A percentile compares a stretch with the other conserved stretches of the same genome.
Evolutionary conservation across 2,113 vertebrate species (phyloP).

Genomic region (Sinocyclocheilus maitianheensis): DNA sequence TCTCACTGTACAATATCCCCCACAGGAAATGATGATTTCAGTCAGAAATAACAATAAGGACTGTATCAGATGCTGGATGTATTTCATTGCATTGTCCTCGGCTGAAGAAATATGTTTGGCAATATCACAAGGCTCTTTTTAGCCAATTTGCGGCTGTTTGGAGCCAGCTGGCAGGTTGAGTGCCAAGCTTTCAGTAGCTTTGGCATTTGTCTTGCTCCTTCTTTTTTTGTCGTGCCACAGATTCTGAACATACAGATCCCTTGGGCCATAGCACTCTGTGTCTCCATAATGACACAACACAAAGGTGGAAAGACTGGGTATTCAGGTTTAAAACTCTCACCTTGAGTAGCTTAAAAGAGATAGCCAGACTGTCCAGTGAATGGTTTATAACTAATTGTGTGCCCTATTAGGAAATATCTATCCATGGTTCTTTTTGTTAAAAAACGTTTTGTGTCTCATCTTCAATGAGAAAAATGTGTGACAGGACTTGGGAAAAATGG

Average conservation of each 20-base stretch:
- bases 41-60: slow-evolving; percentile 45
- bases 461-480: too few species aligned
- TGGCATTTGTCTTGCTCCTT: slow-evolving; percentile 20
- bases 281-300: slow-evolving; percentile 21
- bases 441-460: too few species aligned
- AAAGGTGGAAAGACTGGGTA: slow-evolving; percentile 5
- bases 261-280: slow-evolving; percentile 1
- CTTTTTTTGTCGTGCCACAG: slow-evolving; percentile 5
- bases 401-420: neutral
- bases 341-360: neutral
- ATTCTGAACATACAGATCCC: slow-evolving; percentile 48
- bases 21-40: slow-evolving; percentile 40
- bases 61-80: slow-evolving; percentile 35
- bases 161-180: slow-evolving; percentile 32
- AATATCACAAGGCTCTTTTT: neutral
- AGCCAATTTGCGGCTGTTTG: slow-evolving; percentile 9
- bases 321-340: slow-evolving; percentile 16
- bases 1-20: slow-evolving; percentile 22
- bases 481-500: too few species aligned
- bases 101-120: slow-evolving; percentile 36
- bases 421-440: neutral
- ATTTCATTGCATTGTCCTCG: slow-evolving; percentile 6
- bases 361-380: neutral
- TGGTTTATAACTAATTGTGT: neutral
- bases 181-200: slow-evolving; percentile 11